These are phyloP conservation scores for Leptestheria dahalacensis DNA, from an alignment of 1,140 invertebrate species.

Conservation along the genomic window DNA sequence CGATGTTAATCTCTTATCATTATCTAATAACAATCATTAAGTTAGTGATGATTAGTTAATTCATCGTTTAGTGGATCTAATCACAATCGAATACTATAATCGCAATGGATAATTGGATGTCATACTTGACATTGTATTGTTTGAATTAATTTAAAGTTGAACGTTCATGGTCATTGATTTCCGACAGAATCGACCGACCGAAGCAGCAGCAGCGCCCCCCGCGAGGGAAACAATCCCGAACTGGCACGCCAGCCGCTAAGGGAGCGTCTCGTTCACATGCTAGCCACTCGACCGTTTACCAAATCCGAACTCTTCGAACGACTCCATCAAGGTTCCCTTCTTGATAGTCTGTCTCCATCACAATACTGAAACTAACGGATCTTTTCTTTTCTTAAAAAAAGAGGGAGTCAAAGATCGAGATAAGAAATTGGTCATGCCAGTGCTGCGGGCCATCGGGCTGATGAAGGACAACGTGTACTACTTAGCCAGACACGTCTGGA, in stretches of 20 bases:
- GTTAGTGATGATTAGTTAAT: too few species aligned
- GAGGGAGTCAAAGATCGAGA: constrained; percentile 77
- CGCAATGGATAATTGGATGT: too few species aligned
- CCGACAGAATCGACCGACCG: not conserved
- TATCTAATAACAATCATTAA: too few species aligned
- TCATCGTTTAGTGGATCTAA: too few species aligned
- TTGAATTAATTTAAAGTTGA: too few species aligned
- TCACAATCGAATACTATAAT: too few species aligned
- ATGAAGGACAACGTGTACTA: constrained; percentile 77
- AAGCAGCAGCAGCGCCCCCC: not conserved
- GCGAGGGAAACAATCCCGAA: constrained; percentile 34
- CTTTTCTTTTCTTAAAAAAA: constrained; percentile 29
- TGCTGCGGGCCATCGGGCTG: constrained; percentile 59
- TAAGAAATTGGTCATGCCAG: constrained; percentile 48
- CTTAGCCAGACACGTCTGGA: constrained; percentile 68
- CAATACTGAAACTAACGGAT: not conserved
- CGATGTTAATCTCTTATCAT: too few species aligned
- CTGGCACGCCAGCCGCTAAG: constrained; percentile 52
- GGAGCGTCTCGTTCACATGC: constrained; percentile 79
- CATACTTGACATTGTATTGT: too few species aligned
- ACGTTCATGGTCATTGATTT: too few species aligned
- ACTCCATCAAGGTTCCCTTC: constrained; percentile 52
- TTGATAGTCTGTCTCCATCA: not conserved
- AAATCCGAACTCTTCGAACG: constrained; percentile 73
- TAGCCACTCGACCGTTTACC: constrained; percentile 80